Percentiles rank a stretch among this genome's conserved stretches.
Evolutionary conservation across 2,888 invertebrate species (phyloP).

Genomic region (Pasiphila rectangulata): DNA sequence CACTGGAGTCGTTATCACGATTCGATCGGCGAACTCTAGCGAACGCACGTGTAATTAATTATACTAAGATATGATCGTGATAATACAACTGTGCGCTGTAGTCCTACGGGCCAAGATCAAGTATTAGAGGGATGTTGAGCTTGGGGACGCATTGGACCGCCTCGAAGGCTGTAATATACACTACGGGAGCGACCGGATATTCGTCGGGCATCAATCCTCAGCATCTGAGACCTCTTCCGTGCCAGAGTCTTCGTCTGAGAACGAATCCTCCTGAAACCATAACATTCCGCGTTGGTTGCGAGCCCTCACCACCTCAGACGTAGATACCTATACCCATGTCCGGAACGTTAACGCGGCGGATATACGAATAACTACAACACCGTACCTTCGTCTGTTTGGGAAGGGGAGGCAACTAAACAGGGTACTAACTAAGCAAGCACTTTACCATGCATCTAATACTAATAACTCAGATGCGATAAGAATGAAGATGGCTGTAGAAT

Average conservation of each 20-base stretch:
- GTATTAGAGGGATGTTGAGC: constrained; percentile 25
- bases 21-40: constrained; percentile 47
- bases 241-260: constrained; percentile 74
- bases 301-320: constrained; percentile 56
- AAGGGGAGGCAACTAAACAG: constrained; percentile 40
- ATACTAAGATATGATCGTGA: constrained; percentile 52
- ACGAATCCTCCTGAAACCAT: constrained; percentile 80
- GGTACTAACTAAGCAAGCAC: constrained; percentile 55
- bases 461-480: too few relatives aligned
- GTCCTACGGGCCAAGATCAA: constrained; percentile 30
- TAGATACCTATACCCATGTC: constrained; percentile 58
- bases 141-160: constrained; percentile 36
- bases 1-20: constrained; percentile 51
- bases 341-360: constrained; percentile 14
- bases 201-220: constrained; percentile 65
- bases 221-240: constrained; percentile 75
- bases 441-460: constrained; percentile 64
- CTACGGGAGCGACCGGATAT: constrained; percentile 44
- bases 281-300: constrained; percentile 63
- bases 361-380: constrained; percentile 36
- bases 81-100: constrained; percentile 36
- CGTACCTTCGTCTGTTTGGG: constrained; percentile 62
- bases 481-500: constrained; percentile 78
- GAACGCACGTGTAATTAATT: constrained; percentile 46
- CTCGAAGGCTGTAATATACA: constrained; percentile 44